These are phyloP conservation scores for Ephialtes manifestator DNA, from an alignment of 2,888 invertebrate species.

Conservation along the genomic window DNA sequence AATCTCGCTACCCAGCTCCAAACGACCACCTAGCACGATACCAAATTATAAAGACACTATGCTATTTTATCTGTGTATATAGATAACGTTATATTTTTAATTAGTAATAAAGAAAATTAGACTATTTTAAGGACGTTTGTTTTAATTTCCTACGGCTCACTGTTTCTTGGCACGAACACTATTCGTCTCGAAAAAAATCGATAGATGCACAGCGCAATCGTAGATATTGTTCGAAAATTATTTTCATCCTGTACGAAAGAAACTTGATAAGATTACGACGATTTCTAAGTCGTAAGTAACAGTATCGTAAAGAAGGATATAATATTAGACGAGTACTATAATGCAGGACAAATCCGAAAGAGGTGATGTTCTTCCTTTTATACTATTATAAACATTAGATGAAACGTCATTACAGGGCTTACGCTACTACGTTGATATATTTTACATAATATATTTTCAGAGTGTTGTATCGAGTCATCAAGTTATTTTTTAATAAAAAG, in stretches of 20 bases:
- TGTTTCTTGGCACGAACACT: background rate
- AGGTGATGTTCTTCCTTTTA: slow-evolving; percentile 41
- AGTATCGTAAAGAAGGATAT: slow-evolving; percentile 16
- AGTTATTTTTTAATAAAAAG: slow-evolving; percentile 80
- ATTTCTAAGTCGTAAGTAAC: background rate
- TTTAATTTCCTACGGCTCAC: slow-evolving; percentile 45
- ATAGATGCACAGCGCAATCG: slow-evolving; percentile 5
- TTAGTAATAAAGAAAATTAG: slow-evolving; percentile 39
- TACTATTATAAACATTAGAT: slow-evolving; percentile 45
- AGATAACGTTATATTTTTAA: slow-evolving; percentile 49
- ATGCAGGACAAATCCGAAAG: background rate
- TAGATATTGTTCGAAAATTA: slow-evolving; percentile 12
- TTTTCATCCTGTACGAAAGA: slow-evolving; percentile 1
- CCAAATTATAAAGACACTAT: slow-evolving; percentile 65
- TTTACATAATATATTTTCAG: slow-evolving; percentile 74
- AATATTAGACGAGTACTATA: slow-evolving; percentile 28
- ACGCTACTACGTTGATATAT: slow-evolving; percentile 55
- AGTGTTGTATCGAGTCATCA: slow-evolving; percentile 78
- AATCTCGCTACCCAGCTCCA: slow-evolving; percentile 54
- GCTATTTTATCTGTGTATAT: slow-evolving; percentile 63
- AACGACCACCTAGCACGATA: slow-evolving; percentile 58
- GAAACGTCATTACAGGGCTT: slow-evolving; percentile 33
- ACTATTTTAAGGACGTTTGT: background rate
- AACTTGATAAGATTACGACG: background rate
- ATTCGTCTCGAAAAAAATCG: background rate